phyloP scores from a whole-genome alignment of 2,113 vertebrate genomes.

The Rhinoptilus africanus region DNA sequence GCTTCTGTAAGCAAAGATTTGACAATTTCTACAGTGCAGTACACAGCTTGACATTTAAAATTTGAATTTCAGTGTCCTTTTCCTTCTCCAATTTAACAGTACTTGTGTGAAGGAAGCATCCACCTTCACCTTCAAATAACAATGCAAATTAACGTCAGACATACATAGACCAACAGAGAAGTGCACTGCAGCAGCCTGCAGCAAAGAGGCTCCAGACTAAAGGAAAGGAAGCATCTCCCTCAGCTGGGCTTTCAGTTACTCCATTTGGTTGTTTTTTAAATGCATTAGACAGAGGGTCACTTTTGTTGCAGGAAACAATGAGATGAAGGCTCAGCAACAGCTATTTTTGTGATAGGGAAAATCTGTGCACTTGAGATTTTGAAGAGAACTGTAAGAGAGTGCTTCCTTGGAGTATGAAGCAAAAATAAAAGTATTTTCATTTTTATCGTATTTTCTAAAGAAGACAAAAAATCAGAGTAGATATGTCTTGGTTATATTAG shows the following conservation, averaged over 20 bases:
- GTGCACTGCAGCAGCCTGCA: background rate
- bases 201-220: background rate
- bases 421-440: background rate
- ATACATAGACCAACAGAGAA: background rate
- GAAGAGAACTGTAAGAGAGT: background rate
- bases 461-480: background rate
- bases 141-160: background rate
- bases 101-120: conserved; percentile 5
- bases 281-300: background rate
- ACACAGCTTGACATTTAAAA: background rate
- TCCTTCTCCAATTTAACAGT: background rate
- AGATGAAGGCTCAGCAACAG: background rate
- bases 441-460: background rate
- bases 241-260: background rate
- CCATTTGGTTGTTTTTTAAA: background rate
- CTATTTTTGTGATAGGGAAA: background rate
- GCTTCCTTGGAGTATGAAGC: background rate
- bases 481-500: background rate
- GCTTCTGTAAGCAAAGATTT: background rate
- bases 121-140: conserved; percentile 26
- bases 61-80: background rate
- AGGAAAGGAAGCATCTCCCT: background rate
- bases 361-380: background rate
- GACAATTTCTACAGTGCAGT: background rate
- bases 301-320: background rate